These are phyloP conservation scores for Amphibalanus amphitrite DNA, from an alignment of 1,140 invertebrate genomes.

Conservation along the genomic window DNA sequence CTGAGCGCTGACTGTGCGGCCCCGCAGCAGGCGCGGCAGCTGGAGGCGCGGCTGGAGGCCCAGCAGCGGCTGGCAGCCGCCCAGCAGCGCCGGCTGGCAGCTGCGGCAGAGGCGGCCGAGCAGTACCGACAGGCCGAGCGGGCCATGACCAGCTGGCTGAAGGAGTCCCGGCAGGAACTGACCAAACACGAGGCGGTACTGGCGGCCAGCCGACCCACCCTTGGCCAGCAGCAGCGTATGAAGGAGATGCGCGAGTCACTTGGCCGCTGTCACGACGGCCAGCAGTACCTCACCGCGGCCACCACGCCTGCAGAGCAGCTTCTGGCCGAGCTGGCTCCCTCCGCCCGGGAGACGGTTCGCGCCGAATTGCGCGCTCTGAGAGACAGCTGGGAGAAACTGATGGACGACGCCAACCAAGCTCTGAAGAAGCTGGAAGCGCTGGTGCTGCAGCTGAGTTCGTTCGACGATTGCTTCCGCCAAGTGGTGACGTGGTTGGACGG, in stretches of 20 bases:
- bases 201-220: conserved; percentile 50
- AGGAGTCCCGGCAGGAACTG: neutral
- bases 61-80: neutral
- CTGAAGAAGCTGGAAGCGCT: conserved; percentile 70
- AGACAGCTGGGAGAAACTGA: conserved; percentile 60
- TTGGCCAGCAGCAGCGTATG: conserved; percentile 49
- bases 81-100: neutral
- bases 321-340: conserved; percentile 40
- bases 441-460: conserved; percentile 68
- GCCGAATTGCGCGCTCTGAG: conserved; percentile 60
- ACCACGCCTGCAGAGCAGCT: neutral
- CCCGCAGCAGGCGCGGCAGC: neutral
- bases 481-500: conserved; percentile 59
- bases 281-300: neutral
- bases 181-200: conserved; percentile 31
- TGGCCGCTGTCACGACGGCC: neutral
- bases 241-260: conserved; percentile 35
- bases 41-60: neutral
- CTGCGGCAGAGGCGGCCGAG: neutral
- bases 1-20: neutral
- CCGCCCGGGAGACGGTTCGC: conserved; percentile 65
- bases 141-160: neutral
- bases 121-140: neutral
- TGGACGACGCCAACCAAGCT: conserved; percentile 63
- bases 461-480: conserved; percentile 73